These are phyloP conservation scores for Drosophila mayri DNA, from an alignment of 1,140 invertebrate species.

Conservation along the genomic window DNA sequence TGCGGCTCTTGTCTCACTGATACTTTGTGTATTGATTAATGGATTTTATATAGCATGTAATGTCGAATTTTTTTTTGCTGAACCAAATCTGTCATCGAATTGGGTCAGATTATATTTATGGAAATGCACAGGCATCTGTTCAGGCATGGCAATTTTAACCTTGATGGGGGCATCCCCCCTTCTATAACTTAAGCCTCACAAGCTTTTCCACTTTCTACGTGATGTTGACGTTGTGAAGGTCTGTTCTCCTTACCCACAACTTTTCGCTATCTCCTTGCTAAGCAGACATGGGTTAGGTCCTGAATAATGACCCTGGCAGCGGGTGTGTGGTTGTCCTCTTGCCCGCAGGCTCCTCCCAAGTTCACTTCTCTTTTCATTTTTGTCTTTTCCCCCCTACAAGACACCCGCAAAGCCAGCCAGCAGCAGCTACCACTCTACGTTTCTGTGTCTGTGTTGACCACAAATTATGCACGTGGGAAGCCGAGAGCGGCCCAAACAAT, in stretches of 20 bases:
- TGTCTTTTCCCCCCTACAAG: conserved; percentile 1
- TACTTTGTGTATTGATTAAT: conserved; percentile 7
- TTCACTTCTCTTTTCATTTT: conserved; percentile 43
- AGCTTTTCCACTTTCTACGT: conserved; percentile 30
- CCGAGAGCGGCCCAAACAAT: conserved; percentile 38
- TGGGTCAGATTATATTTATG: conserved; percentile 43
- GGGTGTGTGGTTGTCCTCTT: conserved; percentile 10
- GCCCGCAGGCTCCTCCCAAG: conserved; percentile 18
- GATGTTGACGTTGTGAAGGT: conserved; percentile 18
- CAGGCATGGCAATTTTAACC: not conserved
- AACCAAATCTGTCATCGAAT: conserved; percentile 15
- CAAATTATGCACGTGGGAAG: conserved; percentile 76
- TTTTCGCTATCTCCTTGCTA: conserved; percentile 5
- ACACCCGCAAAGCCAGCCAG: not conserved
- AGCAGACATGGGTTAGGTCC: conserved; percentile 37
- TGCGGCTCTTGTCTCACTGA: too few species aligned
- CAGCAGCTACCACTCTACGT: conserved; percentile 12
- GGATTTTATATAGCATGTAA: not conserved
- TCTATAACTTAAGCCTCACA: not conserved
- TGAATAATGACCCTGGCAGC: conserved; percentile 41
- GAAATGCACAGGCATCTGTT: conserved; percentile 17
- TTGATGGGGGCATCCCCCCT: not conserved
- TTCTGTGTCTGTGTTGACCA: conserved; percentile 60
- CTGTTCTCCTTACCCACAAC: conserved; percentile 1
- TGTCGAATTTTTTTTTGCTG: not conserved